Evolutionary conservation across 2,888 invertebrate species (phyloP).

Genomic region (Alloscopus bannaensis): DNA sequence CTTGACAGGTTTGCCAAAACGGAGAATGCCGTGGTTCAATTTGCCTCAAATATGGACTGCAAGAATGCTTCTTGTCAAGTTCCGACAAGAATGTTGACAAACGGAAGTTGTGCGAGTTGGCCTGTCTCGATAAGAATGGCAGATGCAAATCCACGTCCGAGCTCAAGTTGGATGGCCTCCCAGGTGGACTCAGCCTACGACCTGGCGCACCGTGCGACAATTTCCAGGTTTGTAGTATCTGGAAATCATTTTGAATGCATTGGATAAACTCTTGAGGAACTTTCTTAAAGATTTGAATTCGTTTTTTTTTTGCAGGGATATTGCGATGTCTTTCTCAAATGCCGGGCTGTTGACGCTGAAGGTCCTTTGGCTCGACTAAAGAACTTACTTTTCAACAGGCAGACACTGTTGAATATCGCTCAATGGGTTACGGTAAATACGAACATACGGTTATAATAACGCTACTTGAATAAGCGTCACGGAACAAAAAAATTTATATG

Average conservation of each 20-base stretch:
- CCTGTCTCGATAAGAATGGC: constrained; percentile 92
- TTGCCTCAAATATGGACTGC: constrained; percentile 94
- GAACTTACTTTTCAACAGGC: constrained; percentile 93
- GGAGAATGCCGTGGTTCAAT: constrained; percentile 97
- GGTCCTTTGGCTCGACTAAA: constrained; percentile 97
- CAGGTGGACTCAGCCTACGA: constrained; percentile 89
- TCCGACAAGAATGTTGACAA: constrained; percentile 86
- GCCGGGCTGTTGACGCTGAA: constrained; percentile 98
- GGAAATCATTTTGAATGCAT: not conserved
- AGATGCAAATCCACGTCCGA: constrained; percentile 88
- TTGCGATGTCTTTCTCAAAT: constrained; percentile 99
- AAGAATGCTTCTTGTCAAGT: constrained; percentile 95
- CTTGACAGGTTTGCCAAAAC: constrained; percentile 82
- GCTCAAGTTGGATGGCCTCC: constrained; percentile 83
- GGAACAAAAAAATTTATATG: constrained; percentile 13
- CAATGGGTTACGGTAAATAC: constrained; percentile 90
- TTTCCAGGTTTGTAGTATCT: constrained; percentile 83
- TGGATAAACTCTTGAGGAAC: too few species aligned
- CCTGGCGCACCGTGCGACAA: constrained; percentile 99
- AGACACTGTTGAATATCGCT: constrained; percentile 90
- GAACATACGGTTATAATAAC: too few species aligned
- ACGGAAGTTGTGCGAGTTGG: constrained; percentile 94
- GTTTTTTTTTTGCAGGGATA: constrained; percentile 83
- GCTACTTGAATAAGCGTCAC: not conserved
- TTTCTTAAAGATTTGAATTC: not conserved